Base-by-base conservation (phyloP, 2,797 vertebrate species). In the Lates japonicus region DNA sequence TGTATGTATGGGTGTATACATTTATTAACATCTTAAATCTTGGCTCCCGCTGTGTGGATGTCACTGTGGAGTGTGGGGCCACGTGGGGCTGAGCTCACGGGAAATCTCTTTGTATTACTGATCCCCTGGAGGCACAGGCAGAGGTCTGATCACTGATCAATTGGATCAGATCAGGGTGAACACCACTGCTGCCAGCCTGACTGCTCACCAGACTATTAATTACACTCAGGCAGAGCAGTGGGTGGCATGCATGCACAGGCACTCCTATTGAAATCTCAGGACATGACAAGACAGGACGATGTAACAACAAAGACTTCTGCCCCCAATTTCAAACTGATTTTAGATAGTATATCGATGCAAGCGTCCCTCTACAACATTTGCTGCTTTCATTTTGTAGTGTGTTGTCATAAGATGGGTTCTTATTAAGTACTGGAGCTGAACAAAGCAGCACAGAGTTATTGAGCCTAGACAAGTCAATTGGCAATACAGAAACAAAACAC, bases 121-220 rank as follows among this genome's bases (percentile, higher is more conserved):
- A 93, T 91, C 88, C 84, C 75, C 84, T 84, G 82, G 83, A 90
- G 88, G 86, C 87, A 48, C 80, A 85, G 89, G 85, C 91, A 91
- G 87, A 89, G 90, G 92, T 90, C 90, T 93, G 90, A 94, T 94
- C 91, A 80, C 74, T 82, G 90, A 94, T 94, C 93, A 92, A 94
- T 94, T 44, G 67, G 81, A 90, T 90, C 88, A 85, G 82, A 91
- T 90, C 80, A 82, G 91, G 85, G 78, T 81, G 91, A 91, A 85
- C 80, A 80, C 80, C 74, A 74, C n/a, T 69, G 88, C 78, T 86
- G 88, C 83, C 85, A 86, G 87, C 81, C 77, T 35, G 79, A 68
- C 82, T 84, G 89, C 89, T 92, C 90, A 86, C 78, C 65, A 84
- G 93, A 92, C 93, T 94, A 79, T 92, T 91, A 94, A 89, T 93